Evolutionary conservation across 2,113 vertebrate species (phyloP).

Genomic region (Pionites leucogaster): DNA sequence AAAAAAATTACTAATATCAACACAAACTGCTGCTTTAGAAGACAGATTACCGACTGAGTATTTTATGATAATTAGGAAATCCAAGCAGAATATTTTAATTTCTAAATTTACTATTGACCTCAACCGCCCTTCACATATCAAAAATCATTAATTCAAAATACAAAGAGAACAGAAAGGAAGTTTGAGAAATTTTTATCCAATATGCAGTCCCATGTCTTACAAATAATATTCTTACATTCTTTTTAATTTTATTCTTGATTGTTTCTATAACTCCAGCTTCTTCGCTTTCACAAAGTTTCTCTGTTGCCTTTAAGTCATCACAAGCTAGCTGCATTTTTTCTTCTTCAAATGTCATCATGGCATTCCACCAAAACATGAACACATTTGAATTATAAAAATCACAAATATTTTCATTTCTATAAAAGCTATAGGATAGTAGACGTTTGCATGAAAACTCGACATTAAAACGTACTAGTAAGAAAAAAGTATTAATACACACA

Average conservation of each 20-base stretch:
- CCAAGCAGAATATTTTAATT: neutral
- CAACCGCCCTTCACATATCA: neutral
- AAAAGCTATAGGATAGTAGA: neutral
- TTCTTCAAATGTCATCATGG: conserved; percentile 99
- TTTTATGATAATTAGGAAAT: neutral
- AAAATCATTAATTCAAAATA: neutral
- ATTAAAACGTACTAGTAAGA: neutral
- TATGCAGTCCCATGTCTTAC: neutral
- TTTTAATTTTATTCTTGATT: conserved; percentile 97
- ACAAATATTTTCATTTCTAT: neutral
- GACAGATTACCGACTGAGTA: neutral
- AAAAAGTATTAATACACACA: neutral
- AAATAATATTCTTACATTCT: conserved; percentile 84
- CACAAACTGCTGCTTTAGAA: neutral
- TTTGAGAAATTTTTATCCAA: neutral
- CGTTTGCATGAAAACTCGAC: neutral
- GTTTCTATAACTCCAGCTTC: conserved; percentile 95
- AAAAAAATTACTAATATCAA: neutral
- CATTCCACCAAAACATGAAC: conserved; percentile 81
- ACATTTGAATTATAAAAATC: neutral
- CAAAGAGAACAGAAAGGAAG: neutral
- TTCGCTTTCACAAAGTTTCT: conserved; percentile 95
- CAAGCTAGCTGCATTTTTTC: conserved; percentile 98
- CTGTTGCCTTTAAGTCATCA: conserved; percentile 94
- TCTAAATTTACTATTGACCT: neutral